phyloP scores from a whole-genome alignment of 64 coral and sea anemone genomes.

The Pachyseris speciosa region DNA sequence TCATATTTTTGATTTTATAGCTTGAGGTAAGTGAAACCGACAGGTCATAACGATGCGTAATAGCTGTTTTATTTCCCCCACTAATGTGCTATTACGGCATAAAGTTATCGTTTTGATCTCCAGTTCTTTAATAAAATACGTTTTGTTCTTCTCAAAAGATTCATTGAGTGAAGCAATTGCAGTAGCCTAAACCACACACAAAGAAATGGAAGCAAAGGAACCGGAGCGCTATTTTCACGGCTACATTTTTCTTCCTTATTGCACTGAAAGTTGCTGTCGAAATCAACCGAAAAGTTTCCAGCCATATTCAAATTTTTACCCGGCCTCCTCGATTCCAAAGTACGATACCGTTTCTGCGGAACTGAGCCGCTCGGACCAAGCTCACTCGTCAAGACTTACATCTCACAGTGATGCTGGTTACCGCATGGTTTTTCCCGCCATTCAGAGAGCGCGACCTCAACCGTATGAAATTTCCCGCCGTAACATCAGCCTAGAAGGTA shows the following conservation, averaged over 20 bases:
- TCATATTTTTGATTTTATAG: constrained; percentile 12
- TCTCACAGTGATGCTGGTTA: background rate
- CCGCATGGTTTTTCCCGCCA: background rate
- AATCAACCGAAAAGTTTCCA: background rate
- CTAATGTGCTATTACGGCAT: background rate
- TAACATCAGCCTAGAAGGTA: background rate
- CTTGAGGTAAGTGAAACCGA: background rate
- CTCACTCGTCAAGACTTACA: background rate
- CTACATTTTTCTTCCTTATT: constrained; percentile 24
- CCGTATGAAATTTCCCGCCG: background rate
- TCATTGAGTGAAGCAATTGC: too few species aligned
- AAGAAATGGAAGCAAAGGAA: background rate
- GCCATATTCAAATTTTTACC: background rate
- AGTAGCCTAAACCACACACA: too few species aligned
- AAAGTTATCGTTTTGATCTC: constrained; percentile 21
- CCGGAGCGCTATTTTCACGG: background rate
- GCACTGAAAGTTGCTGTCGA: background rate
- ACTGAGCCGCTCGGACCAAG: background rate
- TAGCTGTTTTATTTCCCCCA: background rate
- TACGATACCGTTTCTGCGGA: background rate
- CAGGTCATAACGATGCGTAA: background rate
- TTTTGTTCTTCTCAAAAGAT: background rate
- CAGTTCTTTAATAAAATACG: background rate
- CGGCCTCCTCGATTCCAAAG: background rate
- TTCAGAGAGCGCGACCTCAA: background rate